A percentile compares a stretch with the other conserved stretches of the same genome.
Evolutionary conservation across 2,113 vertebrate species (phyloP).

Genomic region (Macrotis lagotis): DNA sequence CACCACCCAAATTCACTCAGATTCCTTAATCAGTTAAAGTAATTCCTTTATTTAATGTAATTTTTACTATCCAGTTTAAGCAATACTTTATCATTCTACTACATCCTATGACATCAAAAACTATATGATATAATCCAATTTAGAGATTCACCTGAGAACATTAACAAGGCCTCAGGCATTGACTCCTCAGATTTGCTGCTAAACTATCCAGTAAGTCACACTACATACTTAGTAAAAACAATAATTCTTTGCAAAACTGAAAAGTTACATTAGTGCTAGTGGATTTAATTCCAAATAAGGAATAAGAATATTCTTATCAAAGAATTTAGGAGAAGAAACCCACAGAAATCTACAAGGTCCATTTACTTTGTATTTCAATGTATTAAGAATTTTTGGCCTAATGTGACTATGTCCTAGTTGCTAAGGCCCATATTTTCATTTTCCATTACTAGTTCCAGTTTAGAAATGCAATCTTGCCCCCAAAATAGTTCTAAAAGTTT

Average conservation of each 20-base stretch:
- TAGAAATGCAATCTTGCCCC: conserved; percentile 1
- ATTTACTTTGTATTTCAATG: background rate
- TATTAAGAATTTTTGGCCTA: background rate
- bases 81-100: conserved; percentile 17
- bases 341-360: background rate
- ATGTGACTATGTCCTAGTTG: background rate
- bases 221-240: background rate
- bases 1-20: conserved; percentile 10
- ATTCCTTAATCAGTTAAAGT: conserved; percentile 18
- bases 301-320: background rate
- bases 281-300: background rate
- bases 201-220: background rate
- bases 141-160: conserved; percentile 32
- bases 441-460: conserved; percentile 38
- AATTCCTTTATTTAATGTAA: conserved; percentile 32
- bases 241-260: background rate
- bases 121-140: conserved; percentile 2
- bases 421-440: background rate
- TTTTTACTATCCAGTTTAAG: conserved; percentile 9
- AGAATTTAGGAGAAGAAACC: background rate
- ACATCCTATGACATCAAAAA: conserved; percentile 17
- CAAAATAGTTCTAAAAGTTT: conserved; percentile 19
- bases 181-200: background rate
- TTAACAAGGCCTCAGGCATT: background rate
- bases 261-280: background rate